These are phyloP conservation scores for Drosophila fungiperda DNA, from an alignment of 2,888 invertebrate genomes.

Conservation along the genomic window DNA sequence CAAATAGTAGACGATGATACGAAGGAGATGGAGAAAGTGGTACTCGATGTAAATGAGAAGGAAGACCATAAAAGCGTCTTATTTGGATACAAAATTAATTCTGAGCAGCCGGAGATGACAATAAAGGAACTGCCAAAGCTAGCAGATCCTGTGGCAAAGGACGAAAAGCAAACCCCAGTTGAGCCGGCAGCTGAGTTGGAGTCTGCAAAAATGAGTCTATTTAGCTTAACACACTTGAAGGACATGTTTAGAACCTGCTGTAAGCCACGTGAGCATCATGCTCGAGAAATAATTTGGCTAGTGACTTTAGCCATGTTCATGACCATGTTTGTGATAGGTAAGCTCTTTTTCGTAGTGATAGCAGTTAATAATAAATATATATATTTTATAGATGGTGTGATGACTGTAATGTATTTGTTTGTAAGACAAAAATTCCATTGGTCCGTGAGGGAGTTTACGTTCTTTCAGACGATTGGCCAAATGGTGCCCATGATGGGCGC, in stretches of 20 bases:
- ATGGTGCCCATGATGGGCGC: conserved; percentile 87
- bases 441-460: conserved; percentile 88
- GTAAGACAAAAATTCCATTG: conserved; percentile 88
- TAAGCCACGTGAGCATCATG: conserved; percentile 77
- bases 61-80: background rate
- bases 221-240: conserved; percentile 71
- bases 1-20: conserved; percentile 1
- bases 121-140: background rate
- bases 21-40: background rate
- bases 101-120: background rate
- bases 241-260: conserved; percentile 83
- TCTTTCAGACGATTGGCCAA: conserved; percentile 87
- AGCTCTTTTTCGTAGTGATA: conserved; percentile 18
- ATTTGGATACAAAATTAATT: conserved; percentile 13
- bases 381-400: conserved; percentile 74
- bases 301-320: conserved; percentile 80
- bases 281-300: conserved; percentile 82
- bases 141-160: background rate
- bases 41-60: background rate
- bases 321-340: conserved; percentile 80
- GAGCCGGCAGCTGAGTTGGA: conserved; percentile 5
- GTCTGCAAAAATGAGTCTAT: conserved; percentile 44
- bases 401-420: conserved; percentile 88
- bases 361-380: background rate
- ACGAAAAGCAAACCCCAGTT: background rate